Conservation (phyloP, 2,888 invertebrate species). For the Drosophila limbata region DNA sequence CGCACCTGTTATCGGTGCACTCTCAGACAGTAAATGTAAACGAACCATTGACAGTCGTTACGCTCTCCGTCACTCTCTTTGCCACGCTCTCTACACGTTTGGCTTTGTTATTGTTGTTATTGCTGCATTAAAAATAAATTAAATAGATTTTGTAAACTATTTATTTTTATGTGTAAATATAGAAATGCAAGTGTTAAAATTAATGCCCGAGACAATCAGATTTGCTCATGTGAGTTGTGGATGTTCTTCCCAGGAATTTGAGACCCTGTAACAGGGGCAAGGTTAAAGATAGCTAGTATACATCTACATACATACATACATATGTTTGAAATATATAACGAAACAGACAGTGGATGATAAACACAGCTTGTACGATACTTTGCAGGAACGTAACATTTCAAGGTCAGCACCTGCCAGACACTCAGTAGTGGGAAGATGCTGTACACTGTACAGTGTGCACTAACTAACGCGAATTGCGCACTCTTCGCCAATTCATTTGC, state of each 20-base stretch:
- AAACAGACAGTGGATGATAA: background rate
- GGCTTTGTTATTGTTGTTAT: constrained; percentile 18
- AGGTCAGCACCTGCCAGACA: constrained; percentile 49
- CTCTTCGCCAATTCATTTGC: background rate
- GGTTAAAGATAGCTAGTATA: constrained; percentile 16
- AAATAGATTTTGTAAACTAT: constrained; percentile 12
- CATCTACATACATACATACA: background rate
- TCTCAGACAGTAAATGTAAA: constrained; percentile 12
- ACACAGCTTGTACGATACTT: background rate
- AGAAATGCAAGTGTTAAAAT: constrained; percentile 3
- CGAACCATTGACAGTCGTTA: constrained; percentile 1
- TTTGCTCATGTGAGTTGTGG: constrained; percentile 2
- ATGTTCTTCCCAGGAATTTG: constrained; percentile 21
- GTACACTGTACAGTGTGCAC: constrained; percentile 19
- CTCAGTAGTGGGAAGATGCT: constrained; percentile 9
- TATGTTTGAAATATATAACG: constrained; percentile 3
- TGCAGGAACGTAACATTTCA: constrained; percentile 33
- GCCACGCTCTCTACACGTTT: background rate
- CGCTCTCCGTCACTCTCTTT: constrained; percentile 17
- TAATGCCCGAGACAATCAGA: constrained; percentile 8
- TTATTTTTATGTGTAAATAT: constrained; percentile 1
- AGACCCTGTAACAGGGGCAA: constrained; percentile 4
- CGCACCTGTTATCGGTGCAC: constrained; percentile 46
- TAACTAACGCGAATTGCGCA: background rate
- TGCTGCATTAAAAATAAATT: constrained; percentile 31